phyloP scores from a whole-genome alignment of 53 echinoderm and acorn worm genomes.

The Echinometra lucunter region DNA sequence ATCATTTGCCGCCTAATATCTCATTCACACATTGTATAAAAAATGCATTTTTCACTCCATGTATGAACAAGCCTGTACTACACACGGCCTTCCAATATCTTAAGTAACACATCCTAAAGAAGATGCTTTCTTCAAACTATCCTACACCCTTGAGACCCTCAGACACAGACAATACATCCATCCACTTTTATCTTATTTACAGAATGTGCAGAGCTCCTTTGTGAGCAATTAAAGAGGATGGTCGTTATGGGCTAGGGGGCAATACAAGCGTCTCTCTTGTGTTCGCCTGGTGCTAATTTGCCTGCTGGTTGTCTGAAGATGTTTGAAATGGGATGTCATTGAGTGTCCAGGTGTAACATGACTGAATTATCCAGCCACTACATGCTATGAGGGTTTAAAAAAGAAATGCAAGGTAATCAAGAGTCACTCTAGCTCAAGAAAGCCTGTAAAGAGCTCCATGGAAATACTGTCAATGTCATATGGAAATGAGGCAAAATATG shows the following conservation, averaged over 20 bases:
- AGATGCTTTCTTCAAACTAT: background rate
- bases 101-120: background rate
- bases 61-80: too few relatives aligned
- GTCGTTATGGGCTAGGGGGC: slow-evolving; percentile 16
- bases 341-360: background rate
- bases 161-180: background rate
- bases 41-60: too few relatives aligned
- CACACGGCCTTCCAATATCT: background rate
- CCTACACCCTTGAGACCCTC: background rate
- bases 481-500: too few relatives aligned
- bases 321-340: background rate
- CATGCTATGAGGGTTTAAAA: background rate
- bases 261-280: background rate
- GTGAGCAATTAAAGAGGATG: background rate
- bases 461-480: too few relatives aligned
- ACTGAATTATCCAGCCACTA: background rate
- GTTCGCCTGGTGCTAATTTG: background rate
- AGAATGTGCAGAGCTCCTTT: background rate
- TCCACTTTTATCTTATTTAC: slow-evolving; percentile 1
- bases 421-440: background rate
- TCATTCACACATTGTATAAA: too few relatives aligned
- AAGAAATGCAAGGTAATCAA: background rate
- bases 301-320: background rate
- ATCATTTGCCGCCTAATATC: too few relatives aligned
- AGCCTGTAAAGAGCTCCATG: too few relatives aligned